Base-by-base conservation (phyloP, 2,113 vertebrate species). In the Siniperca knerii region DNA sequence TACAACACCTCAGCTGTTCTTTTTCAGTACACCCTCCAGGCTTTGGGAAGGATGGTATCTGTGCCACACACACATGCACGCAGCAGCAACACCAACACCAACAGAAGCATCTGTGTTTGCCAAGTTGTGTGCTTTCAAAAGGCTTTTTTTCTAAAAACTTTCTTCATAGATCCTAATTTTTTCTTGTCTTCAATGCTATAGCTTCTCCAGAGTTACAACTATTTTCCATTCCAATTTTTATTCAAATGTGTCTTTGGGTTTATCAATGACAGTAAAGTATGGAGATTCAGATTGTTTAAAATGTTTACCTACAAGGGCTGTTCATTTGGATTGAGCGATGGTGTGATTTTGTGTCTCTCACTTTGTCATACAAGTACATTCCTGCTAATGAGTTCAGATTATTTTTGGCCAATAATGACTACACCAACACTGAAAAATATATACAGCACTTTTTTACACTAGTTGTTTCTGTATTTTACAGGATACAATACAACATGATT, bases 271-370 rank as follows among this genome's bases (percentile, higher is more conserved):
- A 48, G 33, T 54, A 50, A 61, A 65, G 57, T 33, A 40, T 16
- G 64, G 44, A 0, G 60, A 70, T 21, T 0, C 29, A 0, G 67
- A 58, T 54, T n/a, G 40, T 79, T 79, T 57, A 10, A 73, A 48
- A 79, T 74, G 69, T 86, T 89, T 64, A 88, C 77, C 20, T 68
- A 82, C 64, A 91, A 89, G 90, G 81, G 81, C 86, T 87, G 52
- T 58, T 85, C 58, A 60, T 79, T 9, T 50, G 57, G 64, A 67
- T 15, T 0, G 21, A 77, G 64, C 0, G 1, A 79, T 48, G 2
- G 42, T 37, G 12, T 9, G 44, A 72, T 71, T 80, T 23, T 77
- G 52, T 70, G 35, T 84, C 42, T 50, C 13, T 16, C 21, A 16
- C 48, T 67, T 58, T 10, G 33, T 64, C 37, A 66, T 29, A 44